Evolutionary conservation across 2,113 vertebrate genomes (phyloP), one percentile per base, ranked within the genome.

Genomic region (Epinephelus moara): DNA sequence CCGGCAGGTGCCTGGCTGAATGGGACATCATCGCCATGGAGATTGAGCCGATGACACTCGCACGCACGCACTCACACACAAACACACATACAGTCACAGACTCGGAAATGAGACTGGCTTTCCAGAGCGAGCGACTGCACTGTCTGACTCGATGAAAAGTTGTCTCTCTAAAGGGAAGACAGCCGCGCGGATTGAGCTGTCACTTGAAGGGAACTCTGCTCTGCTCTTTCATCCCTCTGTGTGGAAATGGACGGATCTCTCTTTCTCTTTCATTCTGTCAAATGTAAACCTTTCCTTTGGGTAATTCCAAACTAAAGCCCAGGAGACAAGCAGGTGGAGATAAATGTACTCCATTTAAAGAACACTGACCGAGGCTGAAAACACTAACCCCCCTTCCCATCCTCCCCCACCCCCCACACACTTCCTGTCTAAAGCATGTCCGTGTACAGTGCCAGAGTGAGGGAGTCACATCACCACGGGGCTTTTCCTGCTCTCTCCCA

Each of bases 21-120:
- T 85, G 75, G 87, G 85, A 90, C 86, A 87, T 87, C 83, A 88
- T 92, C 53, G 19, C 60, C 78, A 85, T 81, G 81, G 87, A 90
- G 91, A 90, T 72, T 85, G 85, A 92, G 77, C 70, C 49, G 9
- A 68, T 82, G 82, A 87, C 81, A 80, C 62, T 74, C 9, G 0
- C 49, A 15, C 50, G 13, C 52, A 21, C 52, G 47, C 69, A 61
- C 30, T 64, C 6, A 59, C 63, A 75, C 61, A 71, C 27, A 78
- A 53, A 80, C 63, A 55, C 55, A 71, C 47, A 73, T 53, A 64
- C 18, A 70, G 27, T 23, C 72, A 76, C 27, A 40, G 71, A 75
- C 74, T 62, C 3, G 6, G 73, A 89, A 81, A 89, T 87, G 77
- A 82, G 76, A 69, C 63, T 42, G 61, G 62, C 78, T 86, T 72